Evolutionary conservation across 2,113 vertebrate genomes (phyloP), one percentile per base, ranked within the genome.

Genomic region (Cyprinodon brontotheroides): DNA sequence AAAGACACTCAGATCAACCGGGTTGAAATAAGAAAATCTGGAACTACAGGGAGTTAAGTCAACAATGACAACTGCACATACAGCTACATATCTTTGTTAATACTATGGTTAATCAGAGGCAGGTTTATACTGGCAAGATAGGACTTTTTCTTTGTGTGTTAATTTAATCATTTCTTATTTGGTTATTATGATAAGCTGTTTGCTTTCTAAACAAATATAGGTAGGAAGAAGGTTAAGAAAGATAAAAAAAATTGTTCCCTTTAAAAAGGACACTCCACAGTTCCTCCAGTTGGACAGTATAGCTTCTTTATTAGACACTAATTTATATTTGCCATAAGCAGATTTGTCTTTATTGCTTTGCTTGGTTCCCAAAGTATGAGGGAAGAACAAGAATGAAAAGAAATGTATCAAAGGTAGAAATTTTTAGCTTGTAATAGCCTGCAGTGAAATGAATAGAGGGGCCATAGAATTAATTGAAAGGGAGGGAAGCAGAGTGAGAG

Each of bases 391-490:
- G 45, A 77, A 77, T 50, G 39, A 79, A 48, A 62, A 37, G 15
- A 61, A 36, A 75, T 68, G 50, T 64, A 69, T 88, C 65, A 86
- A 85, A 90, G 78, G 79, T 17, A 48, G 50, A 45, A 4, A 77
- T 36, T 85, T 3, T 14, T 62, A 41, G 68, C 70, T 80, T 84
- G 77, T 70, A 76, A 72, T 89, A 68, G 79, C 89, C 87, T 87
- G 77, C 45, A 89, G 87, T 78, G 36, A 87, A 87, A 75, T 76
- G 45, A 79, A 81, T 77, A 88, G 82, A 65, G 78, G 75, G 75
- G 60, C 75, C 75, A 80, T 62, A 77, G 78, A 83, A 75, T 85
- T 71, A 82, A 84, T 75, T 85, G 72, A 45, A 78, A 77, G 64
- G 80, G 72, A 87, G 80, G 61, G 75, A 80, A 74, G 76, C 70